Conservation (phyloP, 2,888 invertebrate genomes). For the Yponomeuta malinellus region DNA sequence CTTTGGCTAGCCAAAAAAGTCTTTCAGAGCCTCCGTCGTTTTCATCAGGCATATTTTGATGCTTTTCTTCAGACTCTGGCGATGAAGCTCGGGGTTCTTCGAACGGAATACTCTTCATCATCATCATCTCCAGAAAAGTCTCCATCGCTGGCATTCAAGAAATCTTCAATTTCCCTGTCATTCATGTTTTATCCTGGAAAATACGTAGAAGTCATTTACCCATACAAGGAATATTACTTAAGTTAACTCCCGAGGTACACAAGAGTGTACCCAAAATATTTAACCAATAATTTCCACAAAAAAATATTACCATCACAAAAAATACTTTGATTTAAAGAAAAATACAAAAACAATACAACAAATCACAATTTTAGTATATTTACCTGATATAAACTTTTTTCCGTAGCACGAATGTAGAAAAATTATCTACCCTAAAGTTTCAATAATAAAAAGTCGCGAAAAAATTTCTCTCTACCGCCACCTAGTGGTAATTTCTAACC, state of each 20-base stretch:
- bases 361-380: conserved; percentile 9
- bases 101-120: conserved; percentile 22
- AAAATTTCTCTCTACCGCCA: conserved; percentile 1
- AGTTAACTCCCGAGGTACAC: conserved; percentile 12
- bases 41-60: conserved; percentile 15
- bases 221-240: conserved; percentile 9
- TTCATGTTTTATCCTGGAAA: conserved; percentile 15
- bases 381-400: conserved; percentile 3
- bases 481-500: background rate
- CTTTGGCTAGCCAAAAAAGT: conserved; percentile 21
- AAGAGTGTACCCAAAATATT: conserved; percentile 10
- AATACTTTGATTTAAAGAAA: conserved; percentile 6
- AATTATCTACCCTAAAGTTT: conserved; percentile 1
- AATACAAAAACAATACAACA: conserved; percentile 9
- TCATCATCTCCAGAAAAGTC: conserved; percentile 23
- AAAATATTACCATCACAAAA: conserved; percentile 3
- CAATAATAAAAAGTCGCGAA: conserved; percentile 3
- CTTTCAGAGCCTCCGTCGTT: conserved; percentile 17
- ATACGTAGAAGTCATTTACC: conserved; percentile 1
- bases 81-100: conserved; percentile 16
- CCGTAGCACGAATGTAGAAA: conserved; percentile 2
- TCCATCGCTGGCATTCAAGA: conserved; percentile 17
- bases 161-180: conserved; percentile 17
- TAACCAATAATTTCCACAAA: conserved; percentile 7
- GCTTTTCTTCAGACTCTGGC: conserved; percentile 19